Base-by-base conservation (phyloP, 2,113 vertebrate genomes). In the Planiliza haematocheilus region DNA sequence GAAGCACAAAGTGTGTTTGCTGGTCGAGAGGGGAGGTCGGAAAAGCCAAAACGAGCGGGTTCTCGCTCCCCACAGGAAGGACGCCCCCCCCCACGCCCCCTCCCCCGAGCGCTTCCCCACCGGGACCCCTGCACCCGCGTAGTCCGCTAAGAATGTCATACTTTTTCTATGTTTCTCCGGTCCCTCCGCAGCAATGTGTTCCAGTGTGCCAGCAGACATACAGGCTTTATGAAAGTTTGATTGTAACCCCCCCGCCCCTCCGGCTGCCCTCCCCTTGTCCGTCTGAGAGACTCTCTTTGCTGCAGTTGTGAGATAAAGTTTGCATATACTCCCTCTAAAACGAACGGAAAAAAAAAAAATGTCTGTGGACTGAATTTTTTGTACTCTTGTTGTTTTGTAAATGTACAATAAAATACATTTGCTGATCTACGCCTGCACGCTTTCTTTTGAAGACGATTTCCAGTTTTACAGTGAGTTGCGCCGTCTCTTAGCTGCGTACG, bases 371-470 rank as follows among this genome's bases (percentile, higher is more conserved):
- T 91, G 90, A 93, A 86, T 89, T 94, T 92, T 91, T 93, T 92
- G 93, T 94, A 94, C 93, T 91, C 91, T 91, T 91, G 91, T 92
- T 90, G 93, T 95, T 95, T 95, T 94, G 93, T 94, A 93, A 92
- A 93, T 91, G 93, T 93, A 88, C 83, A 94, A 91, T 93, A 93
- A 94, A 94, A 90, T 83, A 86, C 85, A 93, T 93, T 93, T 93
- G 91, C 84, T 91, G 90, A 94, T 70, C 56, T 67, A 10, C 45
- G 57, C 10, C 7, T 70, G 24, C 1, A 0, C n/a, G 5, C 24
- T 21, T 58, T 9, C 1, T 37, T 62, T 30, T 30, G 24, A 30
- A 30, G 24, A 2, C 2, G 24, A 30, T 30, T 30, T 30, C 24
- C 24, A 30, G 24, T 2, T 5, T n/a, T n/a, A n/a, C n/a, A n/a